A percentile compares a stretch with the other conserved stretches of the same genome.
Conservation (phyloP, 1,140 invertebrate species). For the Pectinophora gossypiella region DNA sequence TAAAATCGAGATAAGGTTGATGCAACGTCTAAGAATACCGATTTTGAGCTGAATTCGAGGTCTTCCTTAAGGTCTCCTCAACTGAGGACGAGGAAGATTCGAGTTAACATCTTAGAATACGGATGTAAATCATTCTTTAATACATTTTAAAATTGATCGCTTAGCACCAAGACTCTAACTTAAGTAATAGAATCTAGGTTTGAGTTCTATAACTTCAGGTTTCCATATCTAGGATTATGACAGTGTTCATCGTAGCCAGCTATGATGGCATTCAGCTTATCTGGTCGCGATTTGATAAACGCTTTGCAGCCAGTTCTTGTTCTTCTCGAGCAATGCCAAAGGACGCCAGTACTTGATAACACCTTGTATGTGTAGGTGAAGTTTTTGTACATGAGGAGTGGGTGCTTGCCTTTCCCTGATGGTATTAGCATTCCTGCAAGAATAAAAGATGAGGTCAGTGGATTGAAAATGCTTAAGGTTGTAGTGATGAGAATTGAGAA, state of each 20-base stretch:
- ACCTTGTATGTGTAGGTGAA: conserved; percentile 47
- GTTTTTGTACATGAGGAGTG: conserved; percentile 41
- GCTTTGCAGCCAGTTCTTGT: conserved; percentile 52
- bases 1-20: too few species aligned
- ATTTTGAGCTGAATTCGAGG: too few species aligned
- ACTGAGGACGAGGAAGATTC: too few species aligned
- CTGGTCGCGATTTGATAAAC: conserved; percentile 31
- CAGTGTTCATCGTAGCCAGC: conserved; percentile 31
- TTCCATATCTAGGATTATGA: conserved; percentile 16
- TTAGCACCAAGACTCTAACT: too few species aligned
- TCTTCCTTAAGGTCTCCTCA: too few species aligned
- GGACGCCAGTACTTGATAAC: conserved; percentile 29
- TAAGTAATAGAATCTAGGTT: neutral
- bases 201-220: neutral
- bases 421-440: conserved; percentile 40
- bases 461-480: neutral
- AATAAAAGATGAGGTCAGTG: neutral
- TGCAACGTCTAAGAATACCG: too few species aligned
- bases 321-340: conserved; percentile 53
- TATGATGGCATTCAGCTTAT: conserved; percentile 17
- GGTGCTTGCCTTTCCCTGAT: conserved; percentile 56
- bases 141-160: too few species aligned
- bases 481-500: too few species aligned
- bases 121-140: too few species aligned
- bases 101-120: too few species aligned